A percentile compares a stretch with the other conserved stretches of the same genome.
These are phyloP conservation scores for Gymnocheta viridis DNA, from an alignment of 2,888 invertebrate species.

Conservation along the genomic window DNA sequence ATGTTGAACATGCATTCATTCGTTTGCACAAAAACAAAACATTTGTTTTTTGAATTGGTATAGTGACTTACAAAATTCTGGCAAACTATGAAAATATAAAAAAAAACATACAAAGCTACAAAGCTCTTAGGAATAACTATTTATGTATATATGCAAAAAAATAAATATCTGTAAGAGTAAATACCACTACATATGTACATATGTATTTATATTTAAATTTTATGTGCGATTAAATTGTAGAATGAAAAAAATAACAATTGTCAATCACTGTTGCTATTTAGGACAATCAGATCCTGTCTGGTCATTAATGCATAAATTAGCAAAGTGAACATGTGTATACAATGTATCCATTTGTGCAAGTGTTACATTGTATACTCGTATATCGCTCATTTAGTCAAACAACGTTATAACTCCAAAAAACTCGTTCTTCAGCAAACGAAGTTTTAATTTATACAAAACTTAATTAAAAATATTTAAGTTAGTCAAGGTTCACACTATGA, in stretches of 20 bases:
- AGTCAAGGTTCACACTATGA: no score
- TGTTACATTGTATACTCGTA: background rate
- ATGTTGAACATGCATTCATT: slow-evolving; percentile 37
- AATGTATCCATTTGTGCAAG: no score
- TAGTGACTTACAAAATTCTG: background rate
- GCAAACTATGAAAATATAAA: background rate
- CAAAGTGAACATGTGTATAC: background rate
- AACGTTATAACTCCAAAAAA: no score
- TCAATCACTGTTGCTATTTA: background rate
- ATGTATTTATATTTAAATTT: no score
- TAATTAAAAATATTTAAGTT: no score
- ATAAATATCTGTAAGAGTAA: no score
- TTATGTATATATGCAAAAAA: no score
- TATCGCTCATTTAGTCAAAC: no score
- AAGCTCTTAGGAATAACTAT: background rate
- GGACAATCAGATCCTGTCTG: slow-evolving; percentile 39
- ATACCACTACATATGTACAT: no score
- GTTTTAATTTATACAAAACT: no score
- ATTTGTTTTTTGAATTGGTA: background rate
- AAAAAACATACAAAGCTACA: no score
- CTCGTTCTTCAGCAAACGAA: no score
- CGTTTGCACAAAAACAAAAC: background rate
- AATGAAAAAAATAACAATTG: background rate
- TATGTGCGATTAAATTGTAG: background rate
- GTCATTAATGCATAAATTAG: slow-evolving; percentile 39